Evolutionary conservation across 2,888 invertebrate genomes (phyloP), one percentile per base, ranked within the genome.

Genomic region (Pantelozetes paolii): DNA sequence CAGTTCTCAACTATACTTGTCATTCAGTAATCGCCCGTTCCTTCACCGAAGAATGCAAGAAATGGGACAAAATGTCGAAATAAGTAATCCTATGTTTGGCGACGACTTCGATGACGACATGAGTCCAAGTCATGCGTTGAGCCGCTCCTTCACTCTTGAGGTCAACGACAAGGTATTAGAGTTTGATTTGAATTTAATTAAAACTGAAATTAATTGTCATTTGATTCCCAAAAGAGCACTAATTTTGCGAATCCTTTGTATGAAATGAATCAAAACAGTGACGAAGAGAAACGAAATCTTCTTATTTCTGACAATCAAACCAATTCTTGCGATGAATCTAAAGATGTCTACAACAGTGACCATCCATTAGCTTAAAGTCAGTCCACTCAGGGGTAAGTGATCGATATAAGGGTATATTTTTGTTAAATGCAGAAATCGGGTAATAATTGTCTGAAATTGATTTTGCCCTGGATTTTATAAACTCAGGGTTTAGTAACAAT

Each of bases 241-340:
- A 90, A 91, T 83, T 92, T 91, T 84, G 89, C 89, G 26, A 92
- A 92, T 84, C 92, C 92, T 0, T 90, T 92, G 64, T 92, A 92
- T 83, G 92, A 92, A 57, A 74, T 36, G 23, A 28, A 71, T 30
- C 69, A 59, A 59, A 71, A 50, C 30, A 54, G 62, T 70, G 72
- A 36, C 15, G 67, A 75, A 74, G 71, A 71, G 11, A 73, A 75
- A 42, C 67, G 67, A 42, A 67, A 36, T 67, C 42, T 67, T 40
- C 42, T 67, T 2, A 67, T 67, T 6, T 40, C 67, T 42, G 67
- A 67, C 40, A 67, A 42, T 42, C 40, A 67, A n/a, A 32, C 40
- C 26, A 67, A 67, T 67, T 20, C 20, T 36, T 40, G 40, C 23
- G 67, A 67, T 9, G 67, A 67, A 6, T 42, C 67, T 2, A 67